A percentile compares a stretch with the other conserved stretches of the same genome.
Evolutionary conservation across 2,888 invertebrate genomes (phyloP).

Genomic region (Cartodere bifasciata): DNA sequence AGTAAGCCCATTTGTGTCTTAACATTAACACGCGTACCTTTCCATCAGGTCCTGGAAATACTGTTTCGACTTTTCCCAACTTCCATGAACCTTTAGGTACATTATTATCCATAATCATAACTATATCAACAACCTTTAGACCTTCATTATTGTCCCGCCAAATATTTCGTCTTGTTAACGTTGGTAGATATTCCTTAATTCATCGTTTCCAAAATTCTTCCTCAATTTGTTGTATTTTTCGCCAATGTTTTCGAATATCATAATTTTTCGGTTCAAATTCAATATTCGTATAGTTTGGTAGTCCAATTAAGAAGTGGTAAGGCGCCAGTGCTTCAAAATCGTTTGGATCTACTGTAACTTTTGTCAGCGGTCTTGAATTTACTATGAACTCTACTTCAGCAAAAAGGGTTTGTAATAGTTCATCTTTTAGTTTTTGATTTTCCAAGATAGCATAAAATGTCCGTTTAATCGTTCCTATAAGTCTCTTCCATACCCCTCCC

Average conservation of each 20-base stretch:
- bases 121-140: slow-evolving; percentile 6
- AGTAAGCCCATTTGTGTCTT: too few relatives aligned
- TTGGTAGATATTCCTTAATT: slow-evolving; percentile 13
- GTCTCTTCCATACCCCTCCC: slow-evolving; percentile 6
- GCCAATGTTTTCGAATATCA: slow-evolving; percentile 1
- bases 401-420: slow-evolving; percentile 1
- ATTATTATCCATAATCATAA: slow-evolving; percentile 4
- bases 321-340: slow-evolving; percentile 6
- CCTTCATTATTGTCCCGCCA: slow-evolving; percentile 2
- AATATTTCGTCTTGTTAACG: slow-evolving; percentile 5
- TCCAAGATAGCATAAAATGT: slow-evolving; percentile 1
- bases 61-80: too few relatives aligned
- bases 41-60: too few relatives aligned
- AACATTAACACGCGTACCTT: too few relatives aligned
- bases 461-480: slow-evolving; percentile 5
- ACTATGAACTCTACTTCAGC: slow-evolving; percentile 4
- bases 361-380: slow-evolving; percentile 6
- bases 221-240: slow-evolving; percentile 1
- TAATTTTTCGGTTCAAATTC: slow-evolving; percentile 1
- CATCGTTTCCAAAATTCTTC: slow-evolving; percentile 15
- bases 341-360: slow-evolving; percentile 4
- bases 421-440: slow-evolving; percentile 3
- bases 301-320: slow-evolving; percentile 1
- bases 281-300: not conserved
- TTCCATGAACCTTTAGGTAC: too few relatives aligned